phyloP scores from a whole-genome alignment of 2,113 vertebrate species.

The Neofelis nebulosa region DNA sequence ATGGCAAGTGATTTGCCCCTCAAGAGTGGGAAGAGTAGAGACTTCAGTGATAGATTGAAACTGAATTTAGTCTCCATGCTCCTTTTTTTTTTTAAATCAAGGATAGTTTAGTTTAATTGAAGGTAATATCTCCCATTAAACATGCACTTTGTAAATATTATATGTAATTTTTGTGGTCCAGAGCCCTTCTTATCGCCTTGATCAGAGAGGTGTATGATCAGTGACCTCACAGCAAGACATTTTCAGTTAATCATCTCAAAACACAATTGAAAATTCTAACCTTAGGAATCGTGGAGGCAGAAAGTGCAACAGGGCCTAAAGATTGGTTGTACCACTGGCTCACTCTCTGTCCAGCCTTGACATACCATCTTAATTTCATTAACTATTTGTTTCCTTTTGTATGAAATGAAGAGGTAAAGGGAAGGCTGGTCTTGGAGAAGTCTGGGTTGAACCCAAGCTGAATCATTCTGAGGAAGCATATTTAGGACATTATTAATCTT shows the following conservation, averaged over 20 bases:
- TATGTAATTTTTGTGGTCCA: neutral
- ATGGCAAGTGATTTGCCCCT: neutral
- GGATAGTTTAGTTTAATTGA: neutral
- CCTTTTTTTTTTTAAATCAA: neutral
- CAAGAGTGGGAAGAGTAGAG: neutral
- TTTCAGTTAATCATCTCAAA: neutral
- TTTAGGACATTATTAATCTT: neutral
- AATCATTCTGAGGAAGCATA: neutral
- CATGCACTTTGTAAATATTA: neutral
- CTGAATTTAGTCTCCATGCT: neutral
- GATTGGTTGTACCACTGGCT: accelerated
- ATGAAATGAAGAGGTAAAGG: neutral
- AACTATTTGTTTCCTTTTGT: neutral
- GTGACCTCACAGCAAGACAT: neutral
- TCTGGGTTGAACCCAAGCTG: neutral
- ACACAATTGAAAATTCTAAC: neutral
- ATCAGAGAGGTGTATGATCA: neutral
- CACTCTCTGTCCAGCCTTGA: neutral
- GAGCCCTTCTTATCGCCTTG: neutral
- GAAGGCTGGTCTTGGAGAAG: neutral
- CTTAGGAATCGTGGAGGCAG: neutral
- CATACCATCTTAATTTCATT: neutral
- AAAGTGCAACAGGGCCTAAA: neutral
- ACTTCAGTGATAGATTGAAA: neutral
- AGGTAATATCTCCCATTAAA: neutral